Conservation (phyloP, 2,113 vertebrate species). For the Larimichthys crocea region DNA sequence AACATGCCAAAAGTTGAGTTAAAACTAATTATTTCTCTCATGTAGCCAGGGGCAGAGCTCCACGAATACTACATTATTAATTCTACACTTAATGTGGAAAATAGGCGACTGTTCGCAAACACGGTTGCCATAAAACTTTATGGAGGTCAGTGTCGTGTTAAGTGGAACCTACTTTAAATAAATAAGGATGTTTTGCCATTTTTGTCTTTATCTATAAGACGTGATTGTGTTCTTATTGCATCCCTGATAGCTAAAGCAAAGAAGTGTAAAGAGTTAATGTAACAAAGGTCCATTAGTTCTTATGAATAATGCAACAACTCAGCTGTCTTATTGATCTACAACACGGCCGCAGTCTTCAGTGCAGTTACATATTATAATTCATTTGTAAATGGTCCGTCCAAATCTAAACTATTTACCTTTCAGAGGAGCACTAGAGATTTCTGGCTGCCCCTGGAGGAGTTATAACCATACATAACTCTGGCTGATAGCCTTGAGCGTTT, state of each 20-base stretch:
- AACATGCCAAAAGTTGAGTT: too few species aligned
- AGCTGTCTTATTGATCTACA: background rate
- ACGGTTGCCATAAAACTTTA: too few species aligned
- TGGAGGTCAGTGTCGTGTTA: too few species aligned
- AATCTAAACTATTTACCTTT: background rate
- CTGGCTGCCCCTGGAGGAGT: conserved; percentile 22
- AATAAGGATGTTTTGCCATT: background rate
- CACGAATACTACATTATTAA: background rate
- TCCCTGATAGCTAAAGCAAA: background rate
- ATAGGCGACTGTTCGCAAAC: too few species aligned
- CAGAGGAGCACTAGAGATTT: conserved; percentile 5
- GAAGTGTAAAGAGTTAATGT: background rate
- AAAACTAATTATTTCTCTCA: too few species aligned
- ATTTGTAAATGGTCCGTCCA: background rate
- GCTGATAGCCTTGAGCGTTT: background rate
- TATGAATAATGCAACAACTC: background rate
- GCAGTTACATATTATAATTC: background rate
- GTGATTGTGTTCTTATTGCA: background rate
- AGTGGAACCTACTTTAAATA: too few species aligned
- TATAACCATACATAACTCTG: conserved; percentile 25
- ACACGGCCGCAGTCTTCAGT: background rate
- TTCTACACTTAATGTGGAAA: background rate
- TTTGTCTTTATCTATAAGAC: background rate
- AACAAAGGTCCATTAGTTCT: background rate
- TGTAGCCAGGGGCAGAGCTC: too few species aligned